Evolutionary conservation across 2,797 vertebrate species (phyloP).

Genomic region (Macroramphosus scolopax): DNA sequence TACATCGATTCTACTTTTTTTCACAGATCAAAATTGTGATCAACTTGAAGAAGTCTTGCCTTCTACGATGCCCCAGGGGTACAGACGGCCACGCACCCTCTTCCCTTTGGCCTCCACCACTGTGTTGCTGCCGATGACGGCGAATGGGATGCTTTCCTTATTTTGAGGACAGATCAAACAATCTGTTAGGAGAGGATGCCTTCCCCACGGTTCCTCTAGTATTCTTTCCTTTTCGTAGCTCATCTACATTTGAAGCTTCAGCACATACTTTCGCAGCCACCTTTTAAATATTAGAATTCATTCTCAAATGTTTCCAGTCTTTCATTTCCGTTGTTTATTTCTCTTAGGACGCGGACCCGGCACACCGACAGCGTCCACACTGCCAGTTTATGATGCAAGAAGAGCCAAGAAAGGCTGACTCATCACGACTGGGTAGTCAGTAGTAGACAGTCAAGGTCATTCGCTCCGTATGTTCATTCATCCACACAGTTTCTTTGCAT

Average conservation of each 20-base stretch:
- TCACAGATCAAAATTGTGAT: too few relatives aligned
- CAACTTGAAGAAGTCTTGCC: too few relatives aligned
- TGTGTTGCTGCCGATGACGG: slow-evolving; percentile 82
- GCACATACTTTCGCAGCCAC: too few relatives aligned
- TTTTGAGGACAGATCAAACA: too few relatives aligned
- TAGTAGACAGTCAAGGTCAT: slow-evolving; percentile 12
- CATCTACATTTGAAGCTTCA: too few relatives aligned
- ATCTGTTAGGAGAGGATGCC: too few relatives aligned
- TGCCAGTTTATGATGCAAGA: slow-evolving; percentile 9
- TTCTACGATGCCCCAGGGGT: slow-evolving; percentile 87
- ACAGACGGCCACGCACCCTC: slow-evolving; percentile 79
- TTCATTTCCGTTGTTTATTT: not conserved
- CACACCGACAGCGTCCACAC: slow-evolving; percentile 6
- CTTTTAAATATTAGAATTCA: too few relatives aligned
- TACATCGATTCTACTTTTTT: too few relatives aligned
- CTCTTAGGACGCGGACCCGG: slow-evolving; percentile 7
- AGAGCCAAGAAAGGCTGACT: slow-evolving; percentile 14
- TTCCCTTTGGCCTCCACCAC: slow-evolving; percentile 77
- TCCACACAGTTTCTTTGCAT: not conserved
- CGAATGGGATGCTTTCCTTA: slow-evolving; percentile 78
- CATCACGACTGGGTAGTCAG: slow-evolving; percentile 10
- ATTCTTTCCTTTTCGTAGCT: too few relatives aligned
- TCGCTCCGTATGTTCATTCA: not conserved
- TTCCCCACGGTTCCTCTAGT: too few relatives aligned
- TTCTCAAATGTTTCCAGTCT: not conserved